These are phyloP conservation scores for Symphodus melops DNA, from an alignment of 2,113 vertebrate genomes.

Conservation along the genomic window DNA sequence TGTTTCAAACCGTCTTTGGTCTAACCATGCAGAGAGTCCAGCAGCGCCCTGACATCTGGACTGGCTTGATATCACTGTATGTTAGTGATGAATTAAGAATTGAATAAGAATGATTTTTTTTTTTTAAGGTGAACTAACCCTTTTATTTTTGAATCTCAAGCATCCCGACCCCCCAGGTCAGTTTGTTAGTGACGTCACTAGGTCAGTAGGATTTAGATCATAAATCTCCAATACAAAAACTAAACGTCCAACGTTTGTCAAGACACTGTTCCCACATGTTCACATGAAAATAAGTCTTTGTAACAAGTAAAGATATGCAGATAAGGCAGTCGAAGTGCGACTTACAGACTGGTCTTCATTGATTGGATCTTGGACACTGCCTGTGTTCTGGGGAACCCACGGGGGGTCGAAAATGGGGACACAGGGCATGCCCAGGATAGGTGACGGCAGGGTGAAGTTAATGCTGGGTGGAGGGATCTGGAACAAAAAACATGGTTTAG, in stretches of 20 bases:
- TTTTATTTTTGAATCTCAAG: not conserved
- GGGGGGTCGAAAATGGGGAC: slow-evolving; percentile 99
- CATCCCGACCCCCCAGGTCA: not conserved
- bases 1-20: too few relatives aligned
- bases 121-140: not conserved
- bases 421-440: slow-evolving; percentile 98
- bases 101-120: too few relatives aligned
- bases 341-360: slow-evolving; percentile 98
- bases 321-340: slow-evolving; percentile 28
- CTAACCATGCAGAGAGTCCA: too few relatives aligned
- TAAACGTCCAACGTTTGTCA: too few relatives aligned
- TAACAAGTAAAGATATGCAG: not conserved
- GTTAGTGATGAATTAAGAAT: too few relatives aligned
- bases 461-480: slow-evolving; percentile 99
- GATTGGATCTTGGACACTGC: slow-evolving; percentile 97
- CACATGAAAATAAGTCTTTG: too few relatives aligned
- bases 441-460: slow-evolving; percentile 98
- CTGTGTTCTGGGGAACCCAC: slow-evolving; percentile 97
- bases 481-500: not conserved
- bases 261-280: too few relatives aligned
- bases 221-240: too few relatives aligned
- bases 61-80: too few relatives aligned
- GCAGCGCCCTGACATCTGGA: too few relatives aligned
- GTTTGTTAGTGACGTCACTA: not conserved
- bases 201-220: not conserved